Evolutionary conservation across 2,113 vertebrate species (phyloP), one percentile per base, ranked within the genome.

Genomic region (Alethe castanea): DNA sequence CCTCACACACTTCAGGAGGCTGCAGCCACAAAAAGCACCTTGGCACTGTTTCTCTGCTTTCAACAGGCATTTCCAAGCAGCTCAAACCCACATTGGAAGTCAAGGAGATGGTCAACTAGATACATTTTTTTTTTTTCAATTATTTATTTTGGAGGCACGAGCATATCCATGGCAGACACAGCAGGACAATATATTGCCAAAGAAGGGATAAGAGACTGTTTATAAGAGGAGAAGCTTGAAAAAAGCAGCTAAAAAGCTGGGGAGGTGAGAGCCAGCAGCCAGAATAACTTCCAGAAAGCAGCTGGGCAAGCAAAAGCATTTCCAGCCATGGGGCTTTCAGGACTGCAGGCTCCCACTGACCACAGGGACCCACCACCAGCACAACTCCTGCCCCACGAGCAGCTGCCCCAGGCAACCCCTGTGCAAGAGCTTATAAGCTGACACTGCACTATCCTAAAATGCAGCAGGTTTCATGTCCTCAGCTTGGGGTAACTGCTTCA

Each of bases 121-220:
- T 66, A 45, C 14, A 24, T 65, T 78, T 87, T 61, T 35, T 87
- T 61, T 35, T 81, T 81, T 29, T n/a, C 59, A 61, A 26, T 69
- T 96, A 83, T 95, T 93, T 96, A 12, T 80, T 83, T 90, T 95
- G 96, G 92, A 93, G 94, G 67, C 79, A 69, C 9, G 54, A 70
- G 11, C 29, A 50, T 47, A 90, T 45, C 54, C 33, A 53, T 48
- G 77, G 92, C 85, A 90, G 74, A n/a, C 81, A 65, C 36, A 94
- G 87, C 1, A 0, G 53, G 61, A 81, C 48, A 78, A 70, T 65
- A 25, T 33, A 54, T 28, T 42, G 64, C 85, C 88, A 93, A 82
- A 69, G 88, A 65, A 83, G 7, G 78, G 88, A 77, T 88, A 88
- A 80, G 80, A 85, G 77, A 73, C 40, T 90, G 85, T 59, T 95